Base-by-base conservation (phyloP, 2,113 vertebrate genomes). In the Rhinolophus sinicus region DNA sequence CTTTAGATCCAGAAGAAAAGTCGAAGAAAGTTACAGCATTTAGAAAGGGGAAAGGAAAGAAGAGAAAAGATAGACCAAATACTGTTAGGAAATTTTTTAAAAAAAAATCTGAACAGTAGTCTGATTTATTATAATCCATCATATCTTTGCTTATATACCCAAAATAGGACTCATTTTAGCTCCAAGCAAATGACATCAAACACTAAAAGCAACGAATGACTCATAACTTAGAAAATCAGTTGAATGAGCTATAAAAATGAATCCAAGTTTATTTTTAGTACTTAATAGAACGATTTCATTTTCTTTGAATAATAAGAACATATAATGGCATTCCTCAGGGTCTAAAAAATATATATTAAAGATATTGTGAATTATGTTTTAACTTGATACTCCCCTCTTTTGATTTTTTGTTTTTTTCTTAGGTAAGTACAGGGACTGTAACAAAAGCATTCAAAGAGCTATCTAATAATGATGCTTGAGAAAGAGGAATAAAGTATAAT, bases 141-240 rank as follows among this genome's bases (percentile, higher is more conserved):
- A 30, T 77, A 62, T 92, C 69, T 93, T 87, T 83, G 26, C 28
- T 83, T 76, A 70, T 93, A 91, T 56, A 65, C 33, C 69, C 80
- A 60, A 97, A 80, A 91, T 87, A 82, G 47, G 10, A 35, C 92
- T 93, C 91, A 90, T 0, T 44, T 96, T 75, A 44, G 35, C 95
- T 75, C 91, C 81, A 69, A 90, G 94, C 18, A 83, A 95, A 94
- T 33, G 92, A 96, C 93, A 90, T 72, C 78, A 90, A 62, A 97
- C 90, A 82, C n/a, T 24, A 47, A 94, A 92, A 95, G 40, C 65
- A 96, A 70, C 0, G 2, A 62, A 83, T 97, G 24, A 4, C 85
- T 73, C 35, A 93, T 54, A 88, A 96, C 50, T 88, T 87, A 97
- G 67, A 80, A 95, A 94, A 90, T n/a, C 14, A 81, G 90, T 90